phyloP scores from a whole-genome alignment of 2,113 vertebrate genomes.

The Nanorana parkeri region DNA sequence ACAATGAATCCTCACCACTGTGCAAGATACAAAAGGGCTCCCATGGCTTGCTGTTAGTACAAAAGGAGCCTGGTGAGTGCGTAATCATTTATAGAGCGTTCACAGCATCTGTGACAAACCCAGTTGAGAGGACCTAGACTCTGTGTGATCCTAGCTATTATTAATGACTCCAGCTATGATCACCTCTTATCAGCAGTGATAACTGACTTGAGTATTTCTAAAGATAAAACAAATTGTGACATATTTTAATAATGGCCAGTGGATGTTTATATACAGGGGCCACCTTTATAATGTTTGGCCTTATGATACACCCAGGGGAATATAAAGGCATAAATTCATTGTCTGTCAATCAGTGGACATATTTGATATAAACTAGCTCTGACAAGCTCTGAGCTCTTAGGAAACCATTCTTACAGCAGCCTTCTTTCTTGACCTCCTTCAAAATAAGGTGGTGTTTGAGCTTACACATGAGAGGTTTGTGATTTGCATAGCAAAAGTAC shows the following conservation, averaged over 20 bases:
- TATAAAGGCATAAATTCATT: too few species aligned
- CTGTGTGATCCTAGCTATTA: slow-evolving; percentile 22
- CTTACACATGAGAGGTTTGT: too few species aligned
- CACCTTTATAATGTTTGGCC: not conserved
- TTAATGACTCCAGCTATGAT: not conserved
- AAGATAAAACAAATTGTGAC: not conserved
- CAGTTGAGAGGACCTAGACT: not conserved
- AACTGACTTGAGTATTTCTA: not conserved
- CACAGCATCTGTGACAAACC: not conserved
- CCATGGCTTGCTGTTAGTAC: slow-evolving; percentile 1
- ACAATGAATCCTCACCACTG: slow-evolving; percentile 6
- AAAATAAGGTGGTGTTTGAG: too few species aligned
- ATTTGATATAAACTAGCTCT: too few species aligned
- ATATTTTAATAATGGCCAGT: not conserved
- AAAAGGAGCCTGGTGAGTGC: slow-evolving; percentile 21
- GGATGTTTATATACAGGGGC: not conserved
- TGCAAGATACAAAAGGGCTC: slow-evolving; percentile 24
- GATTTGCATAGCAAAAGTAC: too few species aligned
- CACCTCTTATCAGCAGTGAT: slow-evolving; percentile 7
- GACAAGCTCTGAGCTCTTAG: too few species aligned
- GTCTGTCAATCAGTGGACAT: too few species aligned
- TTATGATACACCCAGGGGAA: not conserved
- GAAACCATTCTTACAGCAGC: too few species aligned
- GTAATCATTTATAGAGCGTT: slow-evolving; percentile 28
- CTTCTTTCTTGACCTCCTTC: too few species aligned